Percentiles rank a stretch among this genome's conserved stretches.
These are phyloP conservation scores for Phaenicophaeus curvirostris DNA, from an alignment of 2,797 vertebrate genomes.

Conservation along the genomic window DNA sequence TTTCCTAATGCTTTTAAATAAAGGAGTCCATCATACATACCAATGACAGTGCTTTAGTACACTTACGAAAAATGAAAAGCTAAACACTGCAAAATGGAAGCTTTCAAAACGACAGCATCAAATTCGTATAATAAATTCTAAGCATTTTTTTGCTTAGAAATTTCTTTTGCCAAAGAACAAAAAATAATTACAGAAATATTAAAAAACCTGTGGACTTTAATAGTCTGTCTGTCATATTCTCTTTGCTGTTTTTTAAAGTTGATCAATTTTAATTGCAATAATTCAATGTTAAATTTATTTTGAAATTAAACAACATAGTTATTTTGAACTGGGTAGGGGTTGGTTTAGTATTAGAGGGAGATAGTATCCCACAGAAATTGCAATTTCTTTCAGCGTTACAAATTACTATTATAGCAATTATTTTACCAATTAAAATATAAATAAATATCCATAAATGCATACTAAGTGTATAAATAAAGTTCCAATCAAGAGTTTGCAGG, in stretches of 20 bases:
- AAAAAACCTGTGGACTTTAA: neutral
- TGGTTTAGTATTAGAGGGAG: neutral
- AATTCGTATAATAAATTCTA: neutral
- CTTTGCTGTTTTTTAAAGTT: neutral
- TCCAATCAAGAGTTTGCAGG: neutral
- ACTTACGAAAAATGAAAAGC: neutral
- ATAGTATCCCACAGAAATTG: neutral
- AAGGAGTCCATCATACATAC: neutral
- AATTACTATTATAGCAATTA: neutral
- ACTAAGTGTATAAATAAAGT: neutral
- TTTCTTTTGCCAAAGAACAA: too few relatives aligned
- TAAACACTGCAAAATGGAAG: neutral
- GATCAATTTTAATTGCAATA: neutral
- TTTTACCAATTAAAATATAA: neutral
- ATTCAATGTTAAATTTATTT: neutral
- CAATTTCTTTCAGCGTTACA: neutral
- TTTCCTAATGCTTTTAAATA: neutral
- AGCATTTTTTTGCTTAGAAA: neutral
- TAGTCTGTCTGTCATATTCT: neutral
- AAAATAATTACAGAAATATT: neutral
- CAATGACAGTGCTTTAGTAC: neutral
- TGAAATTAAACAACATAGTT: neutral
- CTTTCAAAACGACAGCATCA: neutral
- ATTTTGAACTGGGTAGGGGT: neutral
- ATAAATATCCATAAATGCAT: neutral